Percentiles rank a stretch among this genome's conserved stretches.
Evolutionary conservation across 2,888 invertebrate genomes (phyloP).

Genomic region (Ditula angustiorana): DNA sequence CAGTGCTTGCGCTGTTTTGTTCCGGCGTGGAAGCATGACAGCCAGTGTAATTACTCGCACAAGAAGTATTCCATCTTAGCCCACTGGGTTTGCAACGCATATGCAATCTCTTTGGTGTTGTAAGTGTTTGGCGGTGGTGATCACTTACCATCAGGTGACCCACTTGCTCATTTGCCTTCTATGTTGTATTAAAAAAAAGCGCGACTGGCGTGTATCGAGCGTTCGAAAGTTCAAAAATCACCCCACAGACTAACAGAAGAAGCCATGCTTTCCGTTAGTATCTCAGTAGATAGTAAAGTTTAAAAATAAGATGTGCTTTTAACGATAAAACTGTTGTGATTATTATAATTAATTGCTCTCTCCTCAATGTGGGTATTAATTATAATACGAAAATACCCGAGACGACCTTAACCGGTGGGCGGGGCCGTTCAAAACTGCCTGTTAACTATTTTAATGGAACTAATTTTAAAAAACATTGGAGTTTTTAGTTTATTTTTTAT

Average conservation of each 20-base stretch:
- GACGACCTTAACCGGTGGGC: constrained; percentile 41
- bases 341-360: constrained; percentile 47
- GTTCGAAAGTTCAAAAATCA: not conserved
- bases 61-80: too few species aligned
- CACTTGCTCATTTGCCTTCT: too few species aligned
- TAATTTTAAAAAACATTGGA: constrained; percentile 20
- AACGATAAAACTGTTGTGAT: constrained; percentile 35
- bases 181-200: too few species aligned
- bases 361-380: constrained; percentile 47
- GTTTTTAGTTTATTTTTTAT: too few species aligned
- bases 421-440: constrained; percentile 19
- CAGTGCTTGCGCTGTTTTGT: too few species aligned
- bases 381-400: constrained; percentile 43
- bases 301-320: constrained; percentile 31
- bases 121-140: too few species aligned
- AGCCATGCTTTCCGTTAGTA: not conserved
- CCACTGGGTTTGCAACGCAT: too few species aligned
- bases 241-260: not conserved
- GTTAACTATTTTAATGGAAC: constrained; percentile 20
- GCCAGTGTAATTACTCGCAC: too few species aligned
- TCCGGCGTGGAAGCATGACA: too few species aligned
- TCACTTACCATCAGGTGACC: too few species aligned
- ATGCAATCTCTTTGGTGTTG: too few species aligned
- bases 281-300: not conserved
- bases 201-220: too few species aligned